phyloP scores from a whole-genome alignment of 2,797 vertebrate genomes.

The Sebastes itinus region DNA sequence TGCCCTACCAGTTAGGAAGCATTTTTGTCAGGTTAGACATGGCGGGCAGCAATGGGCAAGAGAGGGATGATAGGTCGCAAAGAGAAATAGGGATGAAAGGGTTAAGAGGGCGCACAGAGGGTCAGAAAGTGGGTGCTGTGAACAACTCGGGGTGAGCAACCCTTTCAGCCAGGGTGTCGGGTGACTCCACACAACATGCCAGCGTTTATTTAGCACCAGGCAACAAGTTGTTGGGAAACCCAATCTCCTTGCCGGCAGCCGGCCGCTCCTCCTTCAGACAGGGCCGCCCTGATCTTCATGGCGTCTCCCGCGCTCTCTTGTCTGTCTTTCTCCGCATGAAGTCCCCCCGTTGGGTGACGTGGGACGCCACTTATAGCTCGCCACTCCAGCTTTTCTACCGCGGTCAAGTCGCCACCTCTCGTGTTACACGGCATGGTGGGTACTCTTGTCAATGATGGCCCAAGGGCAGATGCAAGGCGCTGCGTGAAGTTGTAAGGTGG shows the following conservation, averaged over 20 bases:
- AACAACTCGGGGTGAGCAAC: slow-evolving; percentile 66
- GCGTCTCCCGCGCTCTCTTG: slow-evolving; percentile 56
- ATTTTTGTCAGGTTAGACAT: slow-evolving; percentile 23
- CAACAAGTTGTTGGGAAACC: slow-evolving; percentile 80
- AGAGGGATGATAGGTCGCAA: slow-evolving; percentile 16
- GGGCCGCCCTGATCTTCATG: slow-evolving; percentile 56
- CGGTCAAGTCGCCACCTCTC: slow-evolving; percentile 52
- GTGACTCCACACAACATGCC: slow-evolving; percentile 79
- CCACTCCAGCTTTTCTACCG: slow-evolving; percentile 30
- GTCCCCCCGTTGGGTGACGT: slow-evolving; percentile 56
- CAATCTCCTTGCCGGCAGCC: slow-evolving; percentile 69
- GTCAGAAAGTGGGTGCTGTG: slow-evolving; percentile 56
- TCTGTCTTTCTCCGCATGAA: slow-evolving; percentile 63
- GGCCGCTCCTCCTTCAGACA: slow-evolving; percentile 57
- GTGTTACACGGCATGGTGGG: slow-evolving; percentile 57
- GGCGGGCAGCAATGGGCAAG: background rate
- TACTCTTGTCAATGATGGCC: slow-evolving; percentile 64
- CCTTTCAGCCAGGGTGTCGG: slow-evolving; percentile 75
- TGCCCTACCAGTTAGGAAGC: slow-evolving; percentile 17
- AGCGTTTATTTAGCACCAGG: slow-evolving; percentile 82
- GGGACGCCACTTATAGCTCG: slow-evolving; percentile 54
- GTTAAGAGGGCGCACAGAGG: slow-evolving; percentile 54
- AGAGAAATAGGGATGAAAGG: slow-evolving; percentile 35
- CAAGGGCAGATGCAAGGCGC: slow-evolving; percentile 60
- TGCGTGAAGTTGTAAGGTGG: slow-evolving; percentile 45